Evolutionary conservation across 2,113 vertebrate genomes (phyloP), one percentile per base, ranked within the genome.

Genomic region (Bufo gargarizans): DNA sequence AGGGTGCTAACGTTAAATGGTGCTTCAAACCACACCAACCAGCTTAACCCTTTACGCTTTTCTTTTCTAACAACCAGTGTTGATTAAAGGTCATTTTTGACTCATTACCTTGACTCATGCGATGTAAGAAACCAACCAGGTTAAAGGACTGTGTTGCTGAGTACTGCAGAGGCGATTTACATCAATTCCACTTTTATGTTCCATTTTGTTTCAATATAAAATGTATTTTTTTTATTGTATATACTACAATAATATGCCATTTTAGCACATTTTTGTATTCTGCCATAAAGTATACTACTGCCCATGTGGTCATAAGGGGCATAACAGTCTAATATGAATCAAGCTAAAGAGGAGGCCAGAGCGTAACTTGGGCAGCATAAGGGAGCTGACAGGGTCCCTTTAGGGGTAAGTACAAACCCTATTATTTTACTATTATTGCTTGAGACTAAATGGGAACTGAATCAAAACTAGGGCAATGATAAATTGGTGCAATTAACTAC

Each of bases 41-140:
- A 17, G 13, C 43, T 76, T 45, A 12, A 43, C 45, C 72, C 11
- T 2, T 19, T 19, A 16, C 4, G 17, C 47, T 2, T 1, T 33
- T 12, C 71, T 14, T 47, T 47, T 74, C 3, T 20, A 76, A 10
- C 72, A 76, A 20, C 72, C 72, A 8, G 1, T 11, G 45, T 47
- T 76, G 72, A 76, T 76, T 76, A 76, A 17, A 76, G 72, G 72
- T 76, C 72, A 50, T 47, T 76, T 76, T 4, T 76, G 7, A 76
- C 47, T 76, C 47, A 76, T 76, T 76, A 76, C 72, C 72, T 76
- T 19, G 72, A 50, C 47, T 50, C 45, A 2, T 47, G 16, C 43
- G 47, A 74, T 74, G 43, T 16, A 74, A 47, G 72, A 20, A 20
- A 49, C 50, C 72, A 10, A 12, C 72, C 72, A 19, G 72, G 16